Conservation (phyloP, 2,888 invertebrate genomes). For the Sinopyrophorus schimmeli region DNA sequence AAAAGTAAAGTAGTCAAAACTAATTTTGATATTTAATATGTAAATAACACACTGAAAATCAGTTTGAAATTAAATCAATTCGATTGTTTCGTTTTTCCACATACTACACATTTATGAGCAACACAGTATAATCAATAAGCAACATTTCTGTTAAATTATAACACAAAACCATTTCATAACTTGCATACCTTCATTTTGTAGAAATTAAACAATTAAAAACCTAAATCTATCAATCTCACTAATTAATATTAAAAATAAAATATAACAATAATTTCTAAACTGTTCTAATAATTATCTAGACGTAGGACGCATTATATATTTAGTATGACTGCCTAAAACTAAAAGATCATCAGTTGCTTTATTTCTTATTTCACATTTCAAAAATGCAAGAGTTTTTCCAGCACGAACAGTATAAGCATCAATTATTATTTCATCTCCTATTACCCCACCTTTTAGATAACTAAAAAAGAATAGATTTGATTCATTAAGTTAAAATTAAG, state of each 20-base stretch:
- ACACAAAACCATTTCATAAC: neutral
- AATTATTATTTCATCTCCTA: conserved; percentile 76
- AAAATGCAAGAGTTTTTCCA: conserved; percentile 78
- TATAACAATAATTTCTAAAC: too few relatives aligned
- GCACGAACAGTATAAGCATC: conserved; percentile 74
- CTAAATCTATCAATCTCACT: too few relatives aligned
- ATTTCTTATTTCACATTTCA: conserved; percentile 74
- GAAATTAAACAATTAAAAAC: too few relatives aligned
- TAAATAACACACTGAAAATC: too few relatives aligned
- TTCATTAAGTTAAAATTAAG: conserved; percentile 1
- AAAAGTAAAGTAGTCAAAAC: too few relatives aligned
- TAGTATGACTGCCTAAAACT: conserved; percentile 81
- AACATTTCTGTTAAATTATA: neutral
- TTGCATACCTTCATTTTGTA: too few relatives aligned
- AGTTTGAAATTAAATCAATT: too few relatives aligned
- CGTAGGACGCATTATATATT: conserved; percentile 59
- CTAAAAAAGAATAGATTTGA: conserved; percentile 54
- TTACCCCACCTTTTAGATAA: conserved; percentile 71
- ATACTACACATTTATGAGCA: too few relatives aligned
- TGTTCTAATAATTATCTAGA: too few relatives aligned
- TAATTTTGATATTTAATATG: too few relatives aligned
- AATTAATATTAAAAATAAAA: too few relatives aligned
- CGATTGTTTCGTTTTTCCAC: too few relatives aligned
- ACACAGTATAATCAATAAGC: neutral
- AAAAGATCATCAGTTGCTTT: conserved; percentile 71